Evolutionary conservation across 2,797 vertebrate species (phyloP).

Genomic region (Salarias fasciatus): DNA sequence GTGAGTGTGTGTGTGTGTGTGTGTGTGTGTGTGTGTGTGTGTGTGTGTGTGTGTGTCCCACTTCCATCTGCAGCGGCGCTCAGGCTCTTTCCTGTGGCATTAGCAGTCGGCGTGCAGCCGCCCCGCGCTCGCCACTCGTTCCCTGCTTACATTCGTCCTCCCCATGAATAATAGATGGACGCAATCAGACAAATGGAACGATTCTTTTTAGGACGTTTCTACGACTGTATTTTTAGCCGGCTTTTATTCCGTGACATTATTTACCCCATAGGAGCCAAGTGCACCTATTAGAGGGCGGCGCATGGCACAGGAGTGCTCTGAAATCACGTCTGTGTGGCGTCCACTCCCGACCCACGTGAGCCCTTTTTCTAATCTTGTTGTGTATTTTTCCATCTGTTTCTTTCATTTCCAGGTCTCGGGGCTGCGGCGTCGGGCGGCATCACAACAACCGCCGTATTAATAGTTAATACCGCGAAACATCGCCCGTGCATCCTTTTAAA

Average conservation of each 20-base stretch:
- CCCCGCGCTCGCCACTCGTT: constrained; percentile 46
- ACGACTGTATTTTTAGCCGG: constrained; percentile 74
- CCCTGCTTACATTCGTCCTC: constrained; percentile 41
- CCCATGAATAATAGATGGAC: constrained; percentile 73
- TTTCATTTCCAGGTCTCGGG: constrained; percentile 54
- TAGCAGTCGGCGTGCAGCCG: constrained; percentile 28
- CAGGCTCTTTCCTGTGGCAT: constrained; percentile 31
- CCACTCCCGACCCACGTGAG: constrained; percentile 31
- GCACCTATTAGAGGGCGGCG: constrained; percentile 63
- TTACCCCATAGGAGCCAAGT: constrained; percentile 48
- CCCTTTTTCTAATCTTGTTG: constrained; percentile 28
- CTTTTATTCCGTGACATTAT: constrained; percentile 67
- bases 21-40: too few species aligned
- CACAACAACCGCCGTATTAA: constrained; percentile 68
- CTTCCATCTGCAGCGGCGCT: constrained; percentile 3
- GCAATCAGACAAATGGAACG: constrained; percentile 75
- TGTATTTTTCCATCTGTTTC: constrained; percentile 65
- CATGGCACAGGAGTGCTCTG: constrained; percentile 40
- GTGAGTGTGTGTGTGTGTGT: too few species aligned
- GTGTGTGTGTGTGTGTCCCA: too few species aligned
- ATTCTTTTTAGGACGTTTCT: constrained; percentile 67
- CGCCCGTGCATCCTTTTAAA: constrained; percentile 71
- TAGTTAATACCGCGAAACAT: constrained; percentile 72
- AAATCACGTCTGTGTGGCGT: constrained; percentile 54
- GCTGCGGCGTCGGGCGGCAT: constrained; percentile 38